phyloP scores from a whole-genome alignment of 2,888 invertebrate species.

The Thymelicus acteon region DNA sequence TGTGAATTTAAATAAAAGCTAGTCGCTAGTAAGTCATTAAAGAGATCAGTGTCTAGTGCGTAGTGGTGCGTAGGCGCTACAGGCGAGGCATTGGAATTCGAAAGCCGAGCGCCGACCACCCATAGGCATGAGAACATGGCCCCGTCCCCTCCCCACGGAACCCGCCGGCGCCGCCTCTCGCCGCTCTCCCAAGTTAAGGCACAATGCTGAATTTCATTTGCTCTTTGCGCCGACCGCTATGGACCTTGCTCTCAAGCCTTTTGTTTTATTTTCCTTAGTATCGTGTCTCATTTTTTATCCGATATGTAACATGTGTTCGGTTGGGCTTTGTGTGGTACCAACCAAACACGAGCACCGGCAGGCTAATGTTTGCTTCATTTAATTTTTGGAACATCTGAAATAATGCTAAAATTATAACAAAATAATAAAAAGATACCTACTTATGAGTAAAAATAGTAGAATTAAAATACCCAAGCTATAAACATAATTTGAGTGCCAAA shows the following conservation, averaged over 20 bases:
- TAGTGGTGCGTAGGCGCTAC: slow-evolving; percentile 74
- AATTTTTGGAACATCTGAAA: background rate
- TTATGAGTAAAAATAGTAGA: no score
- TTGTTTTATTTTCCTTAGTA: slow-evolving; percentile 48
- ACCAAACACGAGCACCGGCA: slow-evolving; percentile 13
- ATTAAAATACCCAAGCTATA: no score
- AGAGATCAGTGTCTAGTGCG: slow-evolving; percentile 65
- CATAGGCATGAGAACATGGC: slow-evolving; percentile 82
- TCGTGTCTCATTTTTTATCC: slow-evolving; percentile 39
- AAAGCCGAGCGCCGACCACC: slow-evolving; percentile 84
- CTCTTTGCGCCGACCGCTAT: slow-evolving; percentile 64
- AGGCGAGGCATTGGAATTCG: slow-evolving; percentile 82
- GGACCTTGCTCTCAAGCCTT: slow-evolving; percentile 54
- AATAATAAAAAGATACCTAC: no score
- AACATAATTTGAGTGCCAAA: background rate
- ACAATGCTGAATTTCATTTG: slow-evolving; percentile 82
- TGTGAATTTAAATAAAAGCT: slow-evolving; percentile 48
- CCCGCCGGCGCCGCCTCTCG: slow-evolving; percentile 74
- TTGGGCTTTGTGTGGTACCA: slow-evolving; percentile 26
- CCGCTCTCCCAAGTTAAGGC: slow-evolving; percentile 67
- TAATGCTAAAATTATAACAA: no score
- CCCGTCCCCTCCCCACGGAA: slow-evolving; percentile 79
- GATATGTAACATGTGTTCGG: slow-evolving; percentile 39
- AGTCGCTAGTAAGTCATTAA: slow-evolving; percentile 41
- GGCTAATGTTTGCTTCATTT: background rate